A percentile compares a stretch with the other conserved stretches of the same genome.
Evolutionary conservation across 1,140 invertebrate genomes (phyloP).

Genomic region (Drosophila pandora): DNA sequence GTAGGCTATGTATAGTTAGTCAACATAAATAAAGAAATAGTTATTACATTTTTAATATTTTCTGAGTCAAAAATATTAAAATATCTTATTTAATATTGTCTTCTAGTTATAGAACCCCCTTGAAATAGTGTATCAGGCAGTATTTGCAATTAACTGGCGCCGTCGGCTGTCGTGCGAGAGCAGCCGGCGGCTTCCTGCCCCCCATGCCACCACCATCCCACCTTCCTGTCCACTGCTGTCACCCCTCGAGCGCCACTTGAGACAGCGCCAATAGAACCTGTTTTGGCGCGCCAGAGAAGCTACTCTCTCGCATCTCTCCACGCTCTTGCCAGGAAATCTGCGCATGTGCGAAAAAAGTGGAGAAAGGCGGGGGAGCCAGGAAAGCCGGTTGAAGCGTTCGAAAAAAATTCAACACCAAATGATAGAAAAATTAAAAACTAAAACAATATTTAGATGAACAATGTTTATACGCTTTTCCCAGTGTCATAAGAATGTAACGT

Average conservation of each 20-base stretch:
- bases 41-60: no score
- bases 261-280: conserved; percentile 66
- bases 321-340: conserved; percentile 36
- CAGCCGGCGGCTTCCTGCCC: conserved; percentile 35
- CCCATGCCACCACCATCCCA: neutral
- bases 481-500: neutral
- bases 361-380: conserved; percentile 5
- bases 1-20: no score
- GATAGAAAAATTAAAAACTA: neutral
- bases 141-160: conserved; percentile 83
- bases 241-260: conserved; percentile 18
- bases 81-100: neutral
- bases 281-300: conserved; percentile 69
- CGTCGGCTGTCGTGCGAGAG: conserved; percentile 72
- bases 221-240: neutral
- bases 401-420: neutral
- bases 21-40: no score
- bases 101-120: neutral
- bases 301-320: conserved; percentile 30
- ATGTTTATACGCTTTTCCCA: neutral
- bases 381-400: neutral
- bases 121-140: conserved; percentile 51
- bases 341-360: conserved; percentile 52
- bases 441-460: neutral
- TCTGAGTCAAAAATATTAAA: no score